Percentiles rank a stretch among this genome's conserved stretches.
phyloP scores from a whole-genome alignment of 2,888 invertebrate genomes.

The Xestoiulus laeticollis region DNA sequence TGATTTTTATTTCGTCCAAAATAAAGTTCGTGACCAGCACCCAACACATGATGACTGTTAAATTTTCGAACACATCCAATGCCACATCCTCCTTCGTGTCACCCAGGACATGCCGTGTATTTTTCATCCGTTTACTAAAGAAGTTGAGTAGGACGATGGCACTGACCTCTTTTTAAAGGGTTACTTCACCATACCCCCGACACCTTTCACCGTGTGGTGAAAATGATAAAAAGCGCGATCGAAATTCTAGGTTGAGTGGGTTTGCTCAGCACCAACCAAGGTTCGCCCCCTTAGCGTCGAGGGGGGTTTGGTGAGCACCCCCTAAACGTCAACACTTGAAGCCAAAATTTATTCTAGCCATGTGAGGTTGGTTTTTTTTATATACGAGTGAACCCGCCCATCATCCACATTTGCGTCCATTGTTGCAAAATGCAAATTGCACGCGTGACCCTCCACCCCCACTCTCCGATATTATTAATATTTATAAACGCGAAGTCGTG shows the following conservation, averaged over 20 bases:
- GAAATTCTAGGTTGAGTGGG: conserved; percentile 29
- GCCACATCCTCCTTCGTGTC: background rate
- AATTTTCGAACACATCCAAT: background rate
- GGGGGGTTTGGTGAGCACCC: background rate
- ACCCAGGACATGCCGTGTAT: background rate
- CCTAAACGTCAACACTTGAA: background rate
- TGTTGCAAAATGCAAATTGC: conserved; percentile 4
- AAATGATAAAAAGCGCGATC: background rate
- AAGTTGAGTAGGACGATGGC: conserved; percentile 27
- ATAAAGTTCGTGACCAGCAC: too few species aligned
- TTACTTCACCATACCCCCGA: conserved; percentile 14
- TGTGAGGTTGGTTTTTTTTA: background rate
- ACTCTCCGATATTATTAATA: background rate
- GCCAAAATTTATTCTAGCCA: background rate
- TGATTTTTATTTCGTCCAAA: too few species aligned
- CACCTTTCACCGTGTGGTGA: background rate
- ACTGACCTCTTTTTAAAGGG: conserved; percentile 29
- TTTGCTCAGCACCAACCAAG: background rate
- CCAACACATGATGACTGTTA: too few species aligned
- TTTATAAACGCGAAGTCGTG: conserved; percentile 29
- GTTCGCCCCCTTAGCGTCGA: conserved; percentile 20
- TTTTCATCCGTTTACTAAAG: background rate
- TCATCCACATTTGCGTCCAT: background rate
- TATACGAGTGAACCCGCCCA: background rate
- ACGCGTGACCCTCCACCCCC: conserved; percentile 32